Conservation (phyloP, 92 coral and sea anemone genomes). For the Porites rus region DNA sequence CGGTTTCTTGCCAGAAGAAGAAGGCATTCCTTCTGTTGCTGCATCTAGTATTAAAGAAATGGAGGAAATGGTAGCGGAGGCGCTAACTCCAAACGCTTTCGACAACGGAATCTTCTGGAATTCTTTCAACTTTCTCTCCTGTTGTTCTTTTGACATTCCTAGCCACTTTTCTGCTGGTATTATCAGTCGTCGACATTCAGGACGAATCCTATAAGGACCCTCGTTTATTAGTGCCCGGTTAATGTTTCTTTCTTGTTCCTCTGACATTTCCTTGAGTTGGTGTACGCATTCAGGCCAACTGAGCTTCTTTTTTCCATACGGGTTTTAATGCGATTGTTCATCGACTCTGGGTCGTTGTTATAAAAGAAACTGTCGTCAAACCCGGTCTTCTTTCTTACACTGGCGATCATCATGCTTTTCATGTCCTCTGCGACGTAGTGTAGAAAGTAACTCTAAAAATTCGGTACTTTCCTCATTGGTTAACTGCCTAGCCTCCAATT, state of each 20-base stretch:
- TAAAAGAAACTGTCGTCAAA: background rate
- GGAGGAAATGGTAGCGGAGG: background rate
- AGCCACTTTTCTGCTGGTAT: slow-evolving; percentile 7
- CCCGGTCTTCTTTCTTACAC: background rate
- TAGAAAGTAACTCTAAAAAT: slow-evolving; percentile 1
- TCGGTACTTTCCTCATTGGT: background rate
- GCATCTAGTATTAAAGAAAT: background rate
- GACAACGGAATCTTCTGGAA: background rate
- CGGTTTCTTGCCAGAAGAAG: slow-evolving; percentile 9
- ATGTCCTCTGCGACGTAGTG: background rate
- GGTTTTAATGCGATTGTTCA: slow-evolving; percentile 11
- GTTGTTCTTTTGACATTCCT: slow-evolving; percentile 1
- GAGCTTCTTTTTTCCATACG: background rate
- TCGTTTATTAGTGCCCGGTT: background rate
- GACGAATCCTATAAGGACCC: slow-evolving; percentile 10
- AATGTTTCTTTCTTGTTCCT: background rate
- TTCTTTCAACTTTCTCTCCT: background rate
- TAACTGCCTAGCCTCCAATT: slow-evolving; percentile 16
- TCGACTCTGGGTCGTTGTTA: slow-evolving; percentile 5
- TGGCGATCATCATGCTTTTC: slow-evolving; percentile 4
- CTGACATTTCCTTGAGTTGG: background rate
- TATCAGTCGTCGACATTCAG: slow-evolving; percentile 8
- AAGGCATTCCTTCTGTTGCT: slow-evolving; percentile 10
- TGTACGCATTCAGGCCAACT: slow-evolving; percentile 1
- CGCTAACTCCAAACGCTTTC: background rate